Conservation (phyloP, 2,797 vertebrate genomes). For the Eremophila alpestris region DNA sequence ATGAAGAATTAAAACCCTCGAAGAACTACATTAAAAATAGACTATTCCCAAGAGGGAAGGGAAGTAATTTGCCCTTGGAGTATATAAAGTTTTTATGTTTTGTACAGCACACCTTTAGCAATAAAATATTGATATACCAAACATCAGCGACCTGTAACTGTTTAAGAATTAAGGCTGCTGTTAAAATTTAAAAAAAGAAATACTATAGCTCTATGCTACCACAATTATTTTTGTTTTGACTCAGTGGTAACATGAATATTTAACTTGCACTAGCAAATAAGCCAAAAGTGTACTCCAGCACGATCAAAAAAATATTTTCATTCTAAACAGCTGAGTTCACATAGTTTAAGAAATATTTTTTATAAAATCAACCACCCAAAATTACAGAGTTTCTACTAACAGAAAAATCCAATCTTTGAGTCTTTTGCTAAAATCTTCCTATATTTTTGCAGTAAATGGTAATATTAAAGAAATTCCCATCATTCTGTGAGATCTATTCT, state of each 20-base stretch:
- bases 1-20: conserved; percentile 54
- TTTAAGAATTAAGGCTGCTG: not conserved
- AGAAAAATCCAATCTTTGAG: not conserved
- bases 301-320: not conserved
- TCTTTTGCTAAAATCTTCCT: not conserved
- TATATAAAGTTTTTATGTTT: conserved; percentile 61
- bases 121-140: conserved; percentile 47
- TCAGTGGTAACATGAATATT: conserved; percentile 4
- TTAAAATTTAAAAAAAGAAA: not conserved
- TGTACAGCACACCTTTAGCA: conserved; percentile 24
- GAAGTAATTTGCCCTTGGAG: conserved; percentile 33
- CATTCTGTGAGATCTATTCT: not conserved
- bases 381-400: not conserved
- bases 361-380: not conserved
- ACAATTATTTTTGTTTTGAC: not conserved
- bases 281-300: not conserved
- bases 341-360: not conserved
- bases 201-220: not conserved
- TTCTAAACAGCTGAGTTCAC: not conserved
- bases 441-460: not conserved
- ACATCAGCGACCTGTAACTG: not conserved
- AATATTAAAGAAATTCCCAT: not conserved
- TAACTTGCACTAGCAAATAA: not conserved
- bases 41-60: conserved; percentile 25
- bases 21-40: conserved; percentile 57